Base-by-base conservation (phyloP, 2,888 invertebrate genomes). In the Polyommatus icarus region DNA sequence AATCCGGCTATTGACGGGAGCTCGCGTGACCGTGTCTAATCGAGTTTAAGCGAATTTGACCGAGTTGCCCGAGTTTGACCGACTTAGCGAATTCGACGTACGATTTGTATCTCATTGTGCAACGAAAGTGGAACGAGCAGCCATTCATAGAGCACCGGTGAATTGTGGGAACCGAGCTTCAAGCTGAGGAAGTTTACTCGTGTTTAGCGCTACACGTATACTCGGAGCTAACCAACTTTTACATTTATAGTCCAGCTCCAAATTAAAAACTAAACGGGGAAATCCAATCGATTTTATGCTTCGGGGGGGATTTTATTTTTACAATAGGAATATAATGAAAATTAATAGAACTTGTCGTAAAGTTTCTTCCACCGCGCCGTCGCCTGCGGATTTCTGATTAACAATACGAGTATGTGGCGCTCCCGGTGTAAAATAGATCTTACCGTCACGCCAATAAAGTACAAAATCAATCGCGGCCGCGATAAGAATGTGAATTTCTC, bases 401-500 rank as follows among this genome's bases (percentile, higher is more conserved):
- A 67, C 67, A 67, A 67, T 67, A n/a, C n/a, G n/a, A n/a, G n/a
- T n/a, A 67, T 67, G 29, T 15, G 24, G 3, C 18, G 29, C 67
- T 32, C 29, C 3, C 24, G 4, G 5, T 67, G 15, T 18, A 67
- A 67, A 72, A 40, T 40, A n/a, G n/a, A 36, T 40, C 72, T 72
- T 72, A 72, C n/a, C 20, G n/a, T 40, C 12, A 40, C 72, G 20
- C 36, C n/a, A 40, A 72, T 40, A 72, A 36, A 36, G 72, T 72
- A 40, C 40, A 40, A 72, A 40, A 40, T 72, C 72, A 40, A 72
- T 40, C 18, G 72, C n/a, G 10, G 32, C 7, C 78, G 73, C 77
- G 76, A 83, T 84, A 85, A 85, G 85, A 87, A 87, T 85, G 89
- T 86, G 89, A 90, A 90, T 92, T 90, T 92, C 91, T 90, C 91